These are phyloP conservation scores for Zygogramma bicolorata DNA, from an alignment of 2,888 invertebrate genomes.

Conservation along the genomic window DNA sequence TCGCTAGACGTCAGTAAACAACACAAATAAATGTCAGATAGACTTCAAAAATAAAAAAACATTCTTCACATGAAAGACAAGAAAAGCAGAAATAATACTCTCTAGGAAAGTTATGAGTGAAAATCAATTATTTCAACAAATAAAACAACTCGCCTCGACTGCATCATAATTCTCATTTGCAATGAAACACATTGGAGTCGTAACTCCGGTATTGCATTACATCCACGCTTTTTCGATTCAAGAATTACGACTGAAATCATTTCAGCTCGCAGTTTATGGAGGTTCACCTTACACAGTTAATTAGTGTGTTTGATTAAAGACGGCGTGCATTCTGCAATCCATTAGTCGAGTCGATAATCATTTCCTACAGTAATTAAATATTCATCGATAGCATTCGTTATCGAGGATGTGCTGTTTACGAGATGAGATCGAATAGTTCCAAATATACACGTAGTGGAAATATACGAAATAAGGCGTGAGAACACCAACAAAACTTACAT, in stretches of 20 bases:
- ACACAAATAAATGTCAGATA: no score
- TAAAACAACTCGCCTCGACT: not conserved
- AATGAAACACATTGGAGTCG: not conserved
- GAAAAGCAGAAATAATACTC: no score
- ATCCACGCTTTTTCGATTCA: not conserved
- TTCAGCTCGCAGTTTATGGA: not conserved
- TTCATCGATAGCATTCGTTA: not conserved
- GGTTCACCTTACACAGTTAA: conserved; percentile 6
- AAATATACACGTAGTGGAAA: no score
- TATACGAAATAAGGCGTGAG: no score
- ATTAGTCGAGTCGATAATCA: not conserved
- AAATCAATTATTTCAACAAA: no score
- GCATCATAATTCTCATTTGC: not conserved
- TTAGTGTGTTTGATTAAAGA: conserved; percentile 5
- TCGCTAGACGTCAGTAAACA: no score
- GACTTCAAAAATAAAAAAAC: no score
- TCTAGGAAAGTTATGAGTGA: no score
- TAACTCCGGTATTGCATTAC: not conserved
- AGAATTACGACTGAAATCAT: not conserved
- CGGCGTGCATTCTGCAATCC: not conserved
- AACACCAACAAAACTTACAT: no score
- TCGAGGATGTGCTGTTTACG: not conserved
- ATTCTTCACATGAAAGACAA: no score
- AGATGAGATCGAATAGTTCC: not conserved
- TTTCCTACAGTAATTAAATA: conserved; percentile 9